phyloP scores from a whole-genome alignment of 2,113 vertebrate species.

The Aldabrachelys gigantea region DNA sequence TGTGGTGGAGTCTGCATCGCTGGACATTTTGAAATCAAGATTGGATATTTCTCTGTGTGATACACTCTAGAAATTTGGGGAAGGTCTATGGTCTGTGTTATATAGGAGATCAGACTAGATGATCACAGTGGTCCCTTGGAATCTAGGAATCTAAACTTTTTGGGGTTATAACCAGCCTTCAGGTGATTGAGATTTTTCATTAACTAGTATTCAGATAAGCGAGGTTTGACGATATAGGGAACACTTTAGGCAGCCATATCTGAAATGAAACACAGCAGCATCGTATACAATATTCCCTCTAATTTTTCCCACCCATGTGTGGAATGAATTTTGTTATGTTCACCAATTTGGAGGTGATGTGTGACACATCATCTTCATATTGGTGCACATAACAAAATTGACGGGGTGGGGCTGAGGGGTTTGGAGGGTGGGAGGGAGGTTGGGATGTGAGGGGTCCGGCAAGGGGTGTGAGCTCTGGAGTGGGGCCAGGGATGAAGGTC shows the following conservation, averaged over 20 bases:
- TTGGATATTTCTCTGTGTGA: neutral
- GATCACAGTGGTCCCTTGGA: neutral
- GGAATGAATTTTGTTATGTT: too few species aligned
- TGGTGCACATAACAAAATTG: too few species aligned
- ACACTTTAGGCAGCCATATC: neutral
- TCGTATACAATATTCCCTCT: too few species aligned
- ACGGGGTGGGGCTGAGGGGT: too few species aligned
- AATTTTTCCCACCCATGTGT: too few species aligned
- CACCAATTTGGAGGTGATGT: too few species aligned
- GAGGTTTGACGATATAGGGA: neutral
- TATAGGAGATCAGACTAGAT: neutral
- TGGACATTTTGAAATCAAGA: neutral
- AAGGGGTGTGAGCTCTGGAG: too few species aligned
- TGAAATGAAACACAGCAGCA: neutral
- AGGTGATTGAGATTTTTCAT: neutral
- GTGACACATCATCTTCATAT: too few species aligned
- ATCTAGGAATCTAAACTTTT: neutral
- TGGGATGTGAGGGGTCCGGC: too few species aligned
- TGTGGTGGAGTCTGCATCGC: neutral
- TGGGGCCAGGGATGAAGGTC: too few species aligned
- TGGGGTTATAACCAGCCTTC: neutral
- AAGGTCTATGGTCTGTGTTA: neutral
- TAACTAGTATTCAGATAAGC: neutral
- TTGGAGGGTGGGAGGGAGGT: too few species aligned
- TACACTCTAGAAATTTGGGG: neutral